Conservation (phyloP, 2,797 vertebrate genomes). For the Chelon auratus region DNA sequence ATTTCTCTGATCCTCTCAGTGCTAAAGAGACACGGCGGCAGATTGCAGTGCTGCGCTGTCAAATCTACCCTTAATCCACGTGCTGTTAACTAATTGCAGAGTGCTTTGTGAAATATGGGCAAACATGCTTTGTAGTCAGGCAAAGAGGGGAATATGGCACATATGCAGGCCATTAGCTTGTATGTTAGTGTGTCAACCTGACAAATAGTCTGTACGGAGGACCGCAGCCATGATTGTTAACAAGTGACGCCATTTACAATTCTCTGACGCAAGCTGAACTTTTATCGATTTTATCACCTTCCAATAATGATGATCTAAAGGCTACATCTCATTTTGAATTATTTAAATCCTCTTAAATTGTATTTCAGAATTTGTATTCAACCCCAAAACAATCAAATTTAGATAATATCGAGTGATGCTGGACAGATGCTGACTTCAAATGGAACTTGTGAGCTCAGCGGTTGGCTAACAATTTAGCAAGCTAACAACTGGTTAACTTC, state of each 20-base stretch:
- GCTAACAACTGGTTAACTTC: too few relatives aligned
- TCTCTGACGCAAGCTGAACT: neutral
- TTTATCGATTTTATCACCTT: neutral
- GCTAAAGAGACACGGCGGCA: slow-evolving; percentile 74
- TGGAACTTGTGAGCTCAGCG: too few relatives aligned
- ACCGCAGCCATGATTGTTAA: slow-evolving; percentile 11
- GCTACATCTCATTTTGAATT: too few relatives aligned
- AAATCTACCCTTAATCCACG: slow-evolving; percentile 82
- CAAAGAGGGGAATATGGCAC: slow-evolving; percentile 50
- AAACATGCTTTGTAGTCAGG: slow-evolving; percentile 71
- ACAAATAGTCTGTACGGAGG: slow-evolving; percentile 8
- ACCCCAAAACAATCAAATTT: neutral
- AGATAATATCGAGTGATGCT: accelerated
- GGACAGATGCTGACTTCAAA: too few relatives aligned
- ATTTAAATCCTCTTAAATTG: too few relatives aligned
- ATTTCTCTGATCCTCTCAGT: slow-evolving; percentile 76
- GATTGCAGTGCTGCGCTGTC: slow-evolving; percentile 77
- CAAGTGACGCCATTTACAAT: neutral
- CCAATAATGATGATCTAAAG: too few relatives aligned
- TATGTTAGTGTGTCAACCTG: slow-evolving; percentile 41
- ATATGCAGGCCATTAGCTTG: slow-evolving; percentile 46
- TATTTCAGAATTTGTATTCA: neutral
- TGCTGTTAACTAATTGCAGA: slow-evolving; percentile 83
- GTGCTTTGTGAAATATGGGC: slow-evolving; percentile 74
- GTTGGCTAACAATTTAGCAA: too few relatives aligned